phyloP scores from a whole-genome alignment of 2,888 invertebrate genomes.

The Formica aserva region DNA sequence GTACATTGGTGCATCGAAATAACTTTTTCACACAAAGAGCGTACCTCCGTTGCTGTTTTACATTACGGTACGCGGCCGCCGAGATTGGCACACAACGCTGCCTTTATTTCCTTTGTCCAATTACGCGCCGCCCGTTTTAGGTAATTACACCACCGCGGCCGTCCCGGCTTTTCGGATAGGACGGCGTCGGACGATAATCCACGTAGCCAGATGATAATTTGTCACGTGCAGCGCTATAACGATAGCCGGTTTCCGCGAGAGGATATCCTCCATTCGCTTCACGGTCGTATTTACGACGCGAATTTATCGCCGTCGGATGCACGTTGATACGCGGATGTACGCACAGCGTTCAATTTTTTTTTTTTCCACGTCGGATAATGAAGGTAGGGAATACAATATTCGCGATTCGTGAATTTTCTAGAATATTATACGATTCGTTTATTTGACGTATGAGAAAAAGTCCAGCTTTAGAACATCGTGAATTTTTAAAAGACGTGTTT shows the following conservation, averaged over 20 bases:
- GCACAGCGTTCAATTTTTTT: background rate
- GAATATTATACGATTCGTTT: background rate
- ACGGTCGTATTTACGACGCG: constrained; percentile 24
- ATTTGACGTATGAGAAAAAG: background rate
- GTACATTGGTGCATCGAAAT: constrained; percentile 58
- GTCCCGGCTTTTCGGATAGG: constrained; percentile 25
- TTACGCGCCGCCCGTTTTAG: constrained; percentile 44
- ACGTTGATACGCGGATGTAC: constrained; percentile 22
- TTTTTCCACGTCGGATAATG: background rate
- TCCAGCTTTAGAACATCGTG: background rate
- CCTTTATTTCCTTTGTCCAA: constrained; percentile 62
- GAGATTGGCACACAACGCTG: constrained; percentile 70
- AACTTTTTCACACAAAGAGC: constrained; percentile 55
- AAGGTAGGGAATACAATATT: constrained; percentile 26
- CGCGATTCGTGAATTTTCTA: constrained; percentile 13
- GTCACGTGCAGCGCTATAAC: constrained; percentile 38
- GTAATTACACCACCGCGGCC: constrained; percentile 41
- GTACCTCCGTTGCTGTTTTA: constrained; percentile 40
- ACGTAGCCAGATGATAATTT: constrained; percentile 51
- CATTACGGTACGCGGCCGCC: constrained; percentile 42
- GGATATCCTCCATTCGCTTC: constrained; percentile 42
- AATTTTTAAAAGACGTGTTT: background rate
- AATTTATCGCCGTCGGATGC: constrained; percentile 26
- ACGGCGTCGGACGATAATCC: constrained; percentile 25
- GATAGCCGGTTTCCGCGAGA: constrained; percentile 36